phyloP scores from a whole-genome alignment of 2,113 vertebrate genomes.

The Bambusicola thoracicus region DNA sequence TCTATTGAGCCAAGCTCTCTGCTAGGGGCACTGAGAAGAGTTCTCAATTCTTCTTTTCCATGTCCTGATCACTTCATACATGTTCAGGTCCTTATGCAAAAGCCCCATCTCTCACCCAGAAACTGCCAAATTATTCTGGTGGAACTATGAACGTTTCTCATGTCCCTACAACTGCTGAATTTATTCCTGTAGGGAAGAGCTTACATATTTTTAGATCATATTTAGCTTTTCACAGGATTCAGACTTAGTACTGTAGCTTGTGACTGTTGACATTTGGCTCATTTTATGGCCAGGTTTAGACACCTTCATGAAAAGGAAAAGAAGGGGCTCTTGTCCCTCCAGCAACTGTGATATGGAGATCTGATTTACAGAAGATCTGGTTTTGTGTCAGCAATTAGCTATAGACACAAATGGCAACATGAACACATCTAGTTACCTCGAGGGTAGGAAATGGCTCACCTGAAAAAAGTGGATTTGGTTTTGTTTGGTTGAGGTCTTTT shows the following conservation, averaged over 20 bases:
- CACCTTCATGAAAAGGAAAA: background rate
- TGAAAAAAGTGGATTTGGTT: background rate
- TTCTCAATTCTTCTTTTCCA: background rate
- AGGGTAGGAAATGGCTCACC: background rate
- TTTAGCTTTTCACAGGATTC: background rate
- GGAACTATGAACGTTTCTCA: background rate
- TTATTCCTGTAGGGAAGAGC: too few relatives aligned
- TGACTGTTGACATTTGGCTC: background rate
- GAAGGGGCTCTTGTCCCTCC: background rate
- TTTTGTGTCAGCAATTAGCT: background rate
- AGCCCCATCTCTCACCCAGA: fast-evolving
- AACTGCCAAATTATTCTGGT: background rate
- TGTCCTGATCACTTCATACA: background rate
- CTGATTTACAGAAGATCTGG: background rate
- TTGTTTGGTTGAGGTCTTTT: background rate
- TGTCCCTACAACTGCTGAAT: background rate
- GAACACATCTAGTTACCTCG: background rate
- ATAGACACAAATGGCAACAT: background rate
- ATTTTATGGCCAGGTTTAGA: background rate
- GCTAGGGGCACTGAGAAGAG: background rate
- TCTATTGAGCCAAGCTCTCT: background rate
- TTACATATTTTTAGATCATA: background rate
- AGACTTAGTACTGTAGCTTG: background rate
- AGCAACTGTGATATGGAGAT: background rate
- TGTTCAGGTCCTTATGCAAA: background rate